Base-by-base conservation (phyloP, 2,888 invertebrate genomes). In the Drosophila villosipedis region DNA sequence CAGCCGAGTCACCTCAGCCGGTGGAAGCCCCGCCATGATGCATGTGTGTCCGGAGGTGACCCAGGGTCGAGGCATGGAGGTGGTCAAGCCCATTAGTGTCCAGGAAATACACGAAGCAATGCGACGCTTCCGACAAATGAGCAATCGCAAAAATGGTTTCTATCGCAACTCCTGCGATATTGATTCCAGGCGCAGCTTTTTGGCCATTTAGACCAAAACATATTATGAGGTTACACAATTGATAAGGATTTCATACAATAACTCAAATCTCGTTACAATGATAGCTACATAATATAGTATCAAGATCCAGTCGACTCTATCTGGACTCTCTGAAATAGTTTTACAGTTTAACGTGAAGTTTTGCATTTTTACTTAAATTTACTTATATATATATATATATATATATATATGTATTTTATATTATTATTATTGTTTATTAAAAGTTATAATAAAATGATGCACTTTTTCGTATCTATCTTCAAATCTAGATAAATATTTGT, bases 51-150 rank as follows among this genome's bases (percentile, higher is more conserved):
- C 92, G 43, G 94, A 93, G 66, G 93, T 93, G 10, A 93, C 94
- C 16, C 94, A 94, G 72, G 94, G 94, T 2, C 93, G 94, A 0
- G 96, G 96, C 0, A 95, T 95, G 87, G 96, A 95, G 88, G 95
- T 95, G 35, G 96, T 95, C 49, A 94, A 95, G 43, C 95, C 96
- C 0, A 95, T 98, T 65, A 96, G 96, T 30, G 96, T 97, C 0
- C 95, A 95, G 16, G 98, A 98, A 94, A 96, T 98, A 53, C 95
- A 96, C 76, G 98, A 98, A 94, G 97, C 96, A 0, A 94, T 98
- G 85, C 94, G 97, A 62, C 94, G 98, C 75, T 96, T 92, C 61
- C 90, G 91, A 0, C 92, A 93, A 76, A 91, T 92, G 87, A 91
- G 91, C 35, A 91, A 86, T 64, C 92, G 92, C 31, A 90, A 91